Evolutionary conservation across 1,140 invertebrate species (phyloP).

Genomic region (Maconellicoccus hirsutus): DNA sequence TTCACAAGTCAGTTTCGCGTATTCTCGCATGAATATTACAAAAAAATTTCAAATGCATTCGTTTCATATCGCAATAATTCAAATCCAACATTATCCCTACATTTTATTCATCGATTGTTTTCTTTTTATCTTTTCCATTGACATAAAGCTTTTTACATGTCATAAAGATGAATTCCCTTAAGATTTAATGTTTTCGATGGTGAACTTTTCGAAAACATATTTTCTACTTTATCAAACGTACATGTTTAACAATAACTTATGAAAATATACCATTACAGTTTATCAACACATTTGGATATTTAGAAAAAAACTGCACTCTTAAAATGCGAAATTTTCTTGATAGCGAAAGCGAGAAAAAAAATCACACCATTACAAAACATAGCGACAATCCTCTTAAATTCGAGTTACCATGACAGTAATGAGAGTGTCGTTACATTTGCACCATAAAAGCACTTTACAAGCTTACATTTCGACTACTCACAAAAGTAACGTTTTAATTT

Average conservation of each 20-base stretch:
- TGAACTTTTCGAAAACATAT: not conserved
- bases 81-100: not conserved
- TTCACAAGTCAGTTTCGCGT: no score
- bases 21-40: no score
- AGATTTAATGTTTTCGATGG: not conserved
- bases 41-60: not conserved
- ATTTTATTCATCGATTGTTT: not conserved
- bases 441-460: no score
- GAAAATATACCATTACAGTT: not conserved
- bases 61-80: not conserved
- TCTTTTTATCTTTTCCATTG: not conserved
- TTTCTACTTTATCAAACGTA: not conserved
- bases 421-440: no score
- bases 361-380: no score
- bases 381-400: no score
- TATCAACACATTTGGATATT: not conserved
- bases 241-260: not conserved
- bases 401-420: no score
- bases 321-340: no score
- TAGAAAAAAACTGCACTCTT: no score
- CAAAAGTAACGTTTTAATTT: no score
- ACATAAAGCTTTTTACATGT: slow-evolving; percentile 1
- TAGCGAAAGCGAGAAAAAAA: no score
- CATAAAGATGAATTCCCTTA: not conserved
- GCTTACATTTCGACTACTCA: no score